Evolutionary conservation across 2,113 vertebrate species (phyloP), one percentile per base, ranked within the genome.

Genomic region (Stegastes partitus): DNA sequence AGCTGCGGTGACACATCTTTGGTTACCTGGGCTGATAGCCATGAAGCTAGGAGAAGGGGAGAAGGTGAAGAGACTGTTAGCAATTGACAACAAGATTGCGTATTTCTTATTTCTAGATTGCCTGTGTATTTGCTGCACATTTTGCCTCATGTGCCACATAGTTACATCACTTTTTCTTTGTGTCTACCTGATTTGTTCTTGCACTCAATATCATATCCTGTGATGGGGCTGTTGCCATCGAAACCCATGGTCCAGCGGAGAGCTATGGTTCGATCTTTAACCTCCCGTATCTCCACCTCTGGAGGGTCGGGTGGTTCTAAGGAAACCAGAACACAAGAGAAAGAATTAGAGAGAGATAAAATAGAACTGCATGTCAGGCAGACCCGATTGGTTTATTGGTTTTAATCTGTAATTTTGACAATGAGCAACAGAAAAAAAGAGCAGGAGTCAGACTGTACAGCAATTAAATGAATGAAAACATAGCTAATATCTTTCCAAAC

Each of bases 211-310:
- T 99, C 98, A 0, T 99, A 99, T 94, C 98, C 97, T 0, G 97
- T 99, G 88, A 99, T 99, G 2, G 97, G 97, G 85, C 98, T 99
- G 93, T 99, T 99, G 56, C 98, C 98, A 0, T 99, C 98, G 1
- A 99, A 99, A 25, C 98, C 98, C 97, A 99, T 99, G 25, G 97
- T 99, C 98, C 98, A 99, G 62, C 97, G 94, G 54, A 99, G 96
- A 10, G 98, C 97, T 65, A 99, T 99, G 26, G 97, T 99, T 21
- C 98, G 96, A 0, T 98, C 98, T 86, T 96, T 96, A 42, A 99
- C 98, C 11, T 99, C 97, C 63, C 97, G 95, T 81, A 99, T 99
- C 93, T 99, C 98, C 5, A 99, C 98, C 87, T 97, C 97, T 0
- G 97, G 97, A 45, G 97, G 97, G 80, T 99, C 98, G 0, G 98